Base-by-base conservation (phyloP, 2,888 invertebrate genomes). In the Phymatocera aterrima region DNA sequence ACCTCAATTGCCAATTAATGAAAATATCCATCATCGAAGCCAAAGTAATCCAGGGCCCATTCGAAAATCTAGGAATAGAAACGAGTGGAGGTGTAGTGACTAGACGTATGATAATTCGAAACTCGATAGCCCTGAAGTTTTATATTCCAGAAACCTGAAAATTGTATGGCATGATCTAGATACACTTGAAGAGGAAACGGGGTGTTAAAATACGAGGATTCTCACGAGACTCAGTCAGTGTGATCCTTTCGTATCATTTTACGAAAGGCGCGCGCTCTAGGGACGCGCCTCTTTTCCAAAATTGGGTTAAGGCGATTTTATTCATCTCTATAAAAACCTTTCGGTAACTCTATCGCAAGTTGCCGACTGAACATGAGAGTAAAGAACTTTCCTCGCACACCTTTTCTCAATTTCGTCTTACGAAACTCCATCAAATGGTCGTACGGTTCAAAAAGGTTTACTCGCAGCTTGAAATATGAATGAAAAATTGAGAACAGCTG, bases 181-280 rank as follows among this genome's bases (percentile, higher is more conserved):
- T 4, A 24, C 43, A 43, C 43, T 24, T 18, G 2, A 48, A 18
- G n/a, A 43, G 28, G n/a, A 68, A 68, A 40, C 28, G 46, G 34
- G 34, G 34, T 51, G 31, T 72, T 34, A 51, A 34, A 72, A 72
- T 72, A 51, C 18, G 31, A 51, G 34, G 51, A 72, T 31, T 72
- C 48, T 72, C 72, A 72, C 72, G 51, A 18, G 72, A n/a, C 10
- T 51, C n/a, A n/a, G n/a, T 28, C 51, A 51, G 51, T 72, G 48
- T 72, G 51, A 31, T 34, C 51, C 31, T 24, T 28, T 34, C 18
- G 48, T 18, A 72, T 51, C 28, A 12, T 72, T 72, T 72, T 72
- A 51, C 72, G 8, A 48, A 72, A 72, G 48, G 72, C 51, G 72
- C 34, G 48, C 48, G 31, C 51, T 31, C 31, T n/a, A 31, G 34